Evolutionary conservation across 1,140 invertebrate genomes (phyloP).

Genomic region (Pseudachorutes palmiensis): DNA sequence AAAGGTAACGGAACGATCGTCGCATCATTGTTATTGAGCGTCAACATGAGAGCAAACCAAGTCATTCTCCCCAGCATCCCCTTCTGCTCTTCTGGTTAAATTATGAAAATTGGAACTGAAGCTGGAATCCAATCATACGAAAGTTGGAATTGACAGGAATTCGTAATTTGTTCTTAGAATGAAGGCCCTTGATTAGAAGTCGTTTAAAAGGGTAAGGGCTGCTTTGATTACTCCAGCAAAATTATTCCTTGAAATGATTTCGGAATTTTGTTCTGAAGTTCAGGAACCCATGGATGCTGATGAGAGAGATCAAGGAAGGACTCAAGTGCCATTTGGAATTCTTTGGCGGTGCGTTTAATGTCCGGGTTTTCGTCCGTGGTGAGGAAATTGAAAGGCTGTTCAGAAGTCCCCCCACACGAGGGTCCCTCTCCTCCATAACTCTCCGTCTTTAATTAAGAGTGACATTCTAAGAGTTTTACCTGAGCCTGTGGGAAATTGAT

Average conservation of each 20-base stretch:
- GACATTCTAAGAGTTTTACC: conserved; percentile 47
- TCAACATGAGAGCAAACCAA: background rate
- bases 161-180: too few species aligned
- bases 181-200: too few species aligned
- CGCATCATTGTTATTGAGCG: background rate
- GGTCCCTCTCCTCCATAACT: conserved; percentile 25
- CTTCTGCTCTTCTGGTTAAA: too few species aligned
- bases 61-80: background rate
- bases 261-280: too few species aligned
- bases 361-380: background rate
- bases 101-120: too few species aligned
- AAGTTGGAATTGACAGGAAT: too few species aligned
- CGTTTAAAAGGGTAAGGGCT: too few species aligned
- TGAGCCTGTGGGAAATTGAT: conserved; percentile 81
- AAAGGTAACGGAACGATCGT: background rate
- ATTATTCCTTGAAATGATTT: too few species aligned
- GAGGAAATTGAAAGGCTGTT: conserved; percentile 1
- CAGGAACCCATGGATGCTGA: background rate
- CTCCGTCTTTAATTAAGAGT: conserved; percentile 29
- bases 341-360: background rate
- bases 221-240: too few species aligned
- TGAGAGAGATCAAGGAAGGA: background rate
- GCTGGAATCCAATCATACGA: too few species aligned
- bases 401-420: background rate
- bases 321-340: background rate